Base-by-base conservation (phyloP, 2,888 invertebrate genomes). In the Ethmia dodecea region DNA sequence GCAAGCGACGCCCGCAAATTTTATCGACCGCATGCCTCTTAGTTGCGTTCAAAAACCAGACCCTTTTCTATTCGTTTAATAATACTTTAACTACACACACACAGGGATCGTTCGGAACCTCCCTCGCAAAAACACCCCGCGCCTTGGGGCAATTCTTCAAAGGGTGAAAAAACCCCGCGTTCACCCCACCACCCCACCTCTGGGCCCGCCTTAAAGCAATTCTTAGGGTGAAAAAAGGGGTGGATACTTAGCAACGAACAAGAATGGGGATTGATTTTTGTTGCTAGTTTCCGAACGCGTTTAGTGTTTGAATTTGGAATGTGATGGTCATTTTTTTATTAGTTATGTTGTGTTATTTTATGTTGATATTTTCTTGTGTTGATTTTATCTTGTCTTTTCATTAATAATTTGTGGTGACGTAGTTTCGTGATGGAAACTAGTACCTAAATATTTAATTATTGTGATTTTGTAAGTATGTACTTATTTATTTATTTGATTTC, bases 111-210 rank as follows among this genome's bases (percentile, higher is more conserved):
- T 13, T 9, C 28, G 50, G 47, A 55, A 56, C 65, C 60, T 64
- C 56, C 52, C 57, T 55, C 53, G 60, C 61, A 61, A 69, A 65
- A 71, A 35, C 67, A 55, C 79, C 77, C 67, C 70, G 62, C 67
- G 79, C 80, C 79, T 80, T 80, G 66, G 80, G 80, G 79, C 79
- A 80, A 83, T 84, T 84, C 83, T 84, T 84, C 83, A 81, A 83
- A 81, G 83, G 84, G 84, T 74, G 81, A 80, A 84, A 84, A 84
- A 84, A 84, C 72, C 73, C 67, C 64, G 48, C 49, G 42, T 40
- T 35, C 53, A 43, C 47, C 49, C 47, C 35, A 38, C 56, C 58
- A 56, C 60, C 64, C 47, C 53, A 58, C 51, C 42, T 49, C 46
- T 54, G 63, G 60, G 60, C 72, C 78, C 81, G 79, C 83, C 84